A percentile compares a stretch with the other conserved stretches of the same genome.
Conservation (phyloP, 2,888 invertebrate genomes). For the Lucinisca nassula region DNA sequence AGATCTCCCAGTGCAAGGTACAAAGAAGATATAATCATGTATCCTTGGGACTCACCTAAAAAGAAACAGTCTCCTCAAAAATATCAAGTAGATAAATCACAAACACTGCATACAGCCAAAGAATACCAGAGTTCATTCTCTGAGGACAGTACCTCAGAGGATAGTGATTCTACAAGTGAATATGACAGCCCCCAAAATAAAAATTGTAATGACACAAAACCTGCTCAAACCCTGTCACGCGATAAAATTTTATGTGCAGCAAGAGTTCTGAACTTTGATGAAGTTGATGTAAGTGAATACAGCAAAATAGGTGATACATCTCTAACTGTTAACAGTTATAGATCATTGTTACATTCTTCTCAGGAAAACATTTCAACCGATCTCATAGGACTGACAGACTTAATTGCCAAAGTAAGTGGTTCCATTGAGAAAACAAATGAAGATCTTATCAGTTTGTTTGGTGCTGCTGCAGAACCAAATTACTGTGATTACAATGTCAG, state of each 20-base stretch:
- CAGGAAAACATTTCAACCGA: not conserved
- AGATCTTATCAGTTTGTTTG: constrained; percentile 55
- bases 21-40: constrained; percentile 65
- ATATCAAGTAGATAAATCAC: constrained; percentile 25
- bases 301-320: not conserved
- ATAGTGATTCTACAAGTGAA: not conserved
- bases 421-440: constrained; percentile 42
- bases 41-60: constrained; percentile 56
- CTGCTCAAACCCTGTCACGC: not conserved
- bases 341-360: not conserved
- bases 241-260: not conserved
- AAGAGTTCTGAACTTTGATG: constrained; percentile 38
- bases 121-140: not conserved
- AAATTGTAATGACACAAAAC: not conserved
- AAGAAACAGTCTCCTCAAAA: constrained; percentile 51
- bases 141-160: constrained; percentile 6
- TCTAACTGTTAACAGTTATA: not conserved
- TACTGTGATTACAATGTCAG: constrained; percentile 32
- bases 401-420: constrained; percentile 61
- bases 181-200: not conserved
- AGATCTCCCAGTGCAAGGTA: constrained; percentile 67
- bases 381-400: constrained; percentile 29
- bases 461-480: constrained; percentile 39
- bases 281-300: not conserved
- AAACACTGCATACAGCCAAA: not conserved